These are phyloP conservation scores for Nesoenas mayeri DNA, from an alignment of 2,113 vertebrate species.

Conservation along the genomic window DNA sequence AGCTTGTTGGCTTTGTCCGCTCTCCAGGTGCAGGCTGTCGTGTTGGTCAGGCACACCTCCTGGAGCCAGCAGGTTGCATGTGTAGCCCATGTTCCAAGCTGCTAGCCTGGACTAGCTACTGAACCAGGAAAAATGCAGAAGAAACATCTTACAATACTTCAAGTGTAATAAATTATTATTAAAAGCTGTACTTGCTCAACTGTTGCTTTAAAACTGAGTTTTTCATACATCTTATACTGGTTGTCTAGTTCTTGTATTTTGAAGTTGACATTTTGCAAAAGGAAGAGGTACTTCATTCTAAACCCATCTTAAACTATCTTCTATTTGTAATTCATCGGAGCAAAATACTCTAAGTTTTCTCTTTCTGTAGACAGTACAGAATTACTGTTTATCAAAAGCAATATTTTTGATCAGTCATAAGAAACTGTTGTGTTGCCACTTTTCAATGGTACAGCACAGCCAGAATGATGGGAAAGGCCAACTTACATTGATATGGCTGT, in stretches of 20 bases:
- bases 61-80: background rate
- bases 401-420: background rate
- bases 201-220: background rate
- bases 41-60: background rate
- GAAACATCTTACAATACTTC: background rate
- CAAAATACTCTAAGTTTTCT: background rate
- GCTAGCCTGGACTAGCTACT: background rate
- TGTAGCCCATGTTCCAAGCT: fast-evolving
- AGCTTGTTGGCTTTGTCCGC: background rate
- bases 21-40: background rate
- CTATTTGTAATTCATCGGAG: background rate
- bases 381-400: background rate
- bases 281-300: background rate
- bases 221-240: background rate
- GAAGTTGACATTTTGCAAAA: background rate
- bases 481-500: background rate
- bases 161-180: background rate
- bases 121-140: background rate
- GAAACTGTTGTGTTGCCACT: background rate
- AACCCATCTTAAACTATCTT: background rate
- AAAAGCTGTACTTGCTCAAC: background rate
- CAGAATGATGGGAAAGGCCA: background rate
- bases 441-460: background rate
- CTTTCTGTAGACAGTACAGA: background rate
- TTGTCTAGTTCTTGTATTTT: background rate